Evolutionary conservation across 2,797 vertebrate species (phyloP), one percentile per base, ranked within the genome.

Genomic region (Diceros bicornis): DNA sequence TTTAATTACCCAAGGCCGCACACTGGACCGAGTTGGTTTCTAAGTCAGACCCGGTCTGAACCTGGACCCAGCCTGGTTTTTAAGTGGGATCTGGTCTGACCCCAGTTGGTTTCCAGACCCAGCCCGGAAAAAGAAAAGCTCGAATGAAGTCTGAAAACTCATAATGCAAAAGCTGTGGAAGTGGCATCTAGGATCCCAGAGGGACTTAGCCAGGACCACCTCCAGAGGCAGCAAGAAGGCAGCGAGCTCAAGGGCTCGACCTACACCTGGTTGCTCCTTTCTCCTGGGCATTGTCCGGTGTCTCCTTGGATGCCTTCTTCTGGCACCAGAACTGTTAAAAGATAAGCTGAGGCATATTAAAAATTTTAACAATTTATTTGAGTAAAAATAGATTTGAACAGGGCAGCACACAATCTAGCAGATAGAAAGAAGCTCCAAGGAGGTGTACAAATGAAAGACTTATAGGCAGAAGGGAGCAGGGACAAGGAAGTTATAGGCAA

Each of bases 341-440:
- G 23, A 57, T 74, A 55, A 55, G 29, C 34, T 16, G 44, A 94
- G 62, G 59, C 17, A 8, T 44, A 34, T 47, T 34, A 25, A 55
- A 29, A 44, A 7, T 57, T 2, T 68, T 55, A 41, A 61, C n/a
- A 32, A 27, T 72, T 57, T n/a, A 21, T n/a, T 50, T 72, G 66
- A 29, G 16, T 5, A 74, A 27, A 57, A 44, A 21, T 14, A 14
- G 8, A 69, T 61, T 72, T 9, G 0, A 64, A 20, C 16, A 1
- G 6, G 34, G 44, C 23, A 20, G 44, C 5, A 16, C 2, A 27
- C 21, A 44, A 13, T 16, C 34, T 44, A 4, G 34, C 34, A 23
- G 47, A 1, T 7, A 52, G 69, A 13, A n/a, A 41, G 57, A 44
- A 7, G 57, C 57, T 21, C 7, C 0, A 0, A 16, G 41, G 13